Percentiles rank a stretch among this genome's conserved stretches.
These are phyloP conservation scores for Aleiodes leptofemur DNA, from an alignment of 2,888 invertebrate species.

Conservation along the genomic window DNA sequence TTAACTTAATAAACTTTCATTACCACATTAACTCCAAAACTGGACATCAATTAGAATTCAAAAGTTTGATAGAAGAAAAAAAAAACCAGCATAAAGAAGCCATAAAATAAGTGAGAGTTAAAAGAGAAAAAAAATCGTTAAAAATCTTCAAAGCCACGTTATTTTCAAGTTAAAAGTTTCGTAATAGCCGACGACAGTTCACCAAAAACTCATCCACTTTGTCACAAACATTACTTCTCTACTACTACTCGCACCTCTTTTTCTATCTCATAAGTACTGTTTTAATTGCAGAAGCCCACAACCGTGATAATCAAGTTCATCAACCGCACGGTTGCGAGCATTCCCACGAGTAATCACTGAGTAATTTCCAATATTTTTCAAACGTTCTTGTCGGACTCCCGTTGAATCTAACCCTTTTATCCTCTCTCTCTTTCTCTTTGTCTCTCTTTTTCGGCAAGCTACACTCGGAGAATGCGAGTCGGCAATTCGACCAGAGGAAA, in stretches of 20 bases:
- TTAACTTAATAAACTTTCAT: too few species aligned
- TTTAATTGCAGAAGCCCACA: constrained; percentile 38
- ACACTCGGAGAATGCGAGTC: constrained; percentile 17
- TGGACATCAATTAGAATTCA: too few species aligned
- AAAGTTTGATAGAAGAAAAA: not conserved
- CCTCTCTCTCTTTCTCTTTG: not conserved
- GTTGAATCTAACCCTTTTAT: constrained; percentile 29
- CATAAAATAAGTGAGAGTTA: not conserved
- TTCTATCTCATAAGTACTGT: not conserved
- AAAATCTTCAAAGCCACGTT: constrained; percentile 17
- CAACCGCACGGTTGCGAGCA: constrained; percentile 25
- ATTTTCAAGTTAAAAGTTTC: constrained; percentile 18
- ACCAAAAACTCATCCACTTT: constrained; percentile 14
- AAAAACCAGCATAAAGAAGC: not conserved
- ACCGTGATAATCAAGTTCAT: constrained; percentile 40
- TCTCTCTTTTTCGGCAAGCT: not conserved
- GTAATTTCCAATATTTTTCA: constrained; percentile 54
- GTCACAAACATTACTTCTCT: constrained; percentile 1
- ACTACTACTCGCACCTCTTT: not conserved
- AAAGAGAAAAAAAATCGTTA: not conserved
- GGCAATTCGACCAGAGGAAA: constrained; percentile 16
- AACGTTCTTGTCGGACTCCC: constrained; percentile 28
- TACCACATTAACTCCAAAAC: too few species aligned
- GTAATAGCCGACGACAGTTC: constrained; percentile 16
- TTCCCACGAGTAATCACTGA: constrained; percentile 38